These are phyloP conservation scores for Etheostoma spectabile DNA, from an alignment of 2,113 vertebrate species.

Conservation along the genomic window DNA sequence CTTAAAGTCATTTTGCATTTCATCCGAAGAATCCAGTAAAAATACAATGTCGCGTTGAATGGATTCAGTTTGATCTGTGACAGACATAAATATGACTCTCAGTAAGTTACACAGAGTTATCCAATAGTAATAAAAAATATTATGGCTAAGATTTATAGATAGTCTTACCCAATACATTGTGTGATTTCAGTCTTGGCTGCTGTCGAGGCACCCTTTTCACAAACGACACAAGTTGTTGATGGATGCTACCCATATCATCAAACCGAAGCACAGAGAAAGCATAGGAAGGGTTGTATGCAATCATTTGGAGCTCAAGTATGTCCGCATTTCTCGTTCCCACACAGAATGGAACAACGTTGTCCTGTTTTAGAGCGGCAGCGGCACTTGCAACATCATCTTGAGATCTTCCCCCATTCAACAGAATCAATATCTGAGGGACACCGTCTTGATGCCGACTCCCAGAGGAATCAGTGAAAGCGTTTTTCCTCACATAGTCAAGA, in stretches of 20 bases:
- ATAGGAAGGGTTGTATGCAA: constrained; percentile 80
- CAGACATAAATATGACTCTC: constrained; percentile 36
- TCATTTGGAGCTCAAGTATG: constrained; percentile 81
- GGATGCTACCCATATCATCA: constrained; percentile 72
- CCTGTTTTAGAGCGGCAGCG: constrained; percentile 71
- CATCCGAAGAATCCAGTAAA: constrained; percentile 83
- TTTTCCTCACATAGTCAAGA: constrained; percentile 76
- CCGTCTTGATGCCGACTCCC: constrained; percentile 80
- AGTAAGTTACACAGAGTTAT: constrained; percentile 4
- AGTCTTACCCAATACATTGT: constrained; percentile 74
- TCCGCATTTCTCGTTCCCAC: constrained; percentile 83
- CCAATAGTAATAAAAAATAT: not conserved
- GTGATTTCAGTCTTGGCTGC: constrained; percentile 59
- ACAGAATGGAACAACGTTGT: constrained; percentile 76
- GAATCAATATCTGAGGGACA: constrained; percentile 83
- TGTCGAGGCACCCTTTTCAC: constrained; percentile 80
- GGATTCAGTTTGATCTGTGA: constrained; percentile 53
- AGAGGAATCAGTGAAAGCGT: constrained; percentile 68
- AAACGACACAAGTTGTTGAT: constrained; percentile 78
- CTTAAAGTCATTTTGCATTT: constrained; percentile 67
- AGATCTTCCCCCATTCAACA: constrained; percentile 81
- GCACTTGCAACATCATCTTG: constrained; percentile 78
- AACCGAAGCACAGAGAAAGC: constrained; percentile 76
- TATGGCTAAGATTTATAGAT: not conserved
- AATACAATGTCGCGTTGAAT: constrained; percentile 80